A percentile compares a stretch with the other conserved stretches of the same genome.
These are phyloP conservation scores for Ivindomyrus marchei DNA, from an alignment of 2,113 vertebrate genomes.

Conservation along the genomic window DNA sequence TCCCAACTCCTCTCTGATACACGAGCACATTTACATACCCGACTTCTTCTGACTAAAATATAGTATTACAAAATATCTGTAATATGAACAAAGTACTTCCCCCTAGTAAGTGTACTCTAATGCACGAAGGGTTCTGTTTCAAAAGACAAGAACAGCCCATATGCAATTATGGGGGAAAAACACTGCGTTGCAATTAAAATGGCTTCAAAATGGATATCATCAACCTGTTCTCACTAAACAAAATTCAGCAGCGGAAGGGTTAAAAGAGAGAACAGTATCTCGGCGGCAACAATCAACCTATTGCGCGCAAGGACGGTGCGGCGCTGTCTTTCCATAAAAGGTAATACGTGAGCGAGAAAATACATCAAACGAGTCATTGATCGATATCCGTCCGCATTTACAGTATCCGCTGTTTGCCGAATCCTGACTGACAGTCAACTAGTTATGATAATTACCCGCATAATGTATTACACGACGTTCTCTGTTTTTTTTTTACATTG, in stretches of 20 bases:
- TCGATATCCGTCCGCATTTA: conserved; percentile 31
- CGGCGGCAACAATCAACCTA: conserved; percentile 59
- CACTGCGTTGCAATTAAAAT: not conserved
- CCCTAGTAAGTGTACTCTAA: not conserved
- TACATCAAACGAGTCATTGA: conserved; percentile 36
- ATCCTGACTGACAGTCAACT: not conserved
- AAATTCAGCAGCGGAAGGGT: conserved; percentile 62
- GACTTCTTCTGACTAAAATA: not conserved
- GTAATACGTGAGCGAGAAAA: conserved; percentile 46
- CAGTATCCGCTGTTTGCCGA: conserved; percentile 14
- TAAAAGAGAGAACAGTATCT: conserved; percentile 49
- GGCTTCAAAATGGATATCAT: conserved; percentile 10
- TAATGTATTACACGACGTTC: not conserved
- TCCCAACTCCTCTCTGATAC: not conserved
- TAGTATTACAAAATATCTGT: not conserved
- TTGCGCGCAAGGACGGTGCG: conserved; percentile 56
- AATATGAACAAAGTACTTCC: not conserved
- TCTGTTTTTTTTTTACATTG: not conserved
- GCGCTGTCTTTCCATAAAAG: conserved; percentile 67
- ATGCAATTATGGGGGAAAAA: not conserved
- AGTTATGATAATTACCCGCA: not conserved
- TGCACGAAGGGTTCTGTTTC: not conserved
- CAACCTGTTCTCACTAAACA: not conserved
- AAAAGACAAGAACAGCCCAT: not conserved
- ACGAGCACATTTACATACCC: not conserved